phyloP scores from a whole-genome alignment of 2,888 invertebrate genomes.

The Atherix ibis region DNA sequence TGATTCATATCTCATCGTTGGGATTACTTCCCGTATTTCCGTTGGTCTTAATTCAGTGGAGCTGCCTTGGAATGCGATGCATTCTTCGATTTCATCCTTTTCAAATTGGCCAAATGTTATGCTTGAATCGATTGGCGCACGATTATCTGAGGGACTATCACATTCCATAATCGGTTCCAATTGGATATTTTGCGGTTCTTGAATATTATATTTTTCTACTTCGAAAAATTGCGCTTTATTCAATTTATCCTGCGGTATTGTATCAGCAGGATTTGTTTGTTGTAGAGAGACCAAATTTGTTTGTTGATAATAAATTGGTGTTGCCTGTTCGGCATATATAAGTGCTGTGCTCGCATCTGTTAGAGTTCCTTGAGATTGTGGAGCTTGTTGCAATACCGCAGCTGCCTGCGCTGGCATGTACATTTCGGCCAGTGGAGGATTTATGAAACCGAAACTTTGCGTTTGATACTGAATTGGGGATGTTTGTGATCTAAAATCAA shows the following conservation, averaged over 20 bases:
- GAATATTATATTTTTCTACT: conserved; percentile 9
- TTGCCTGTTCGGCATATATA: conserved; percentile 15
- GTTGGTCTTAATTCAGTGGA: conserved; percentile 15
- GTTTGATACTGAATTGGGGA: too few species aligned
- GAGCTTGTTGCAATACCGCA: too few species aligned
- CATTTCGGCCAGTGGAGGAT: too few species aligned
- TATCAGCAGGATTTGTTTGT: conserved; percentile 6
- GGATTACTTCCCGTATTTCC: conserved; percentile 11
- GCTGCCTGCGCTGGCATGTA: too few species aligned
- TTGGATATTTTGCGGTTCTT: conserved; percentile 15
- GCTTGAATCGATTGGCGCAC: conserved; percentile 14
- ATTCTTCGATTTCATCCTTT: conserved; percentile 21
- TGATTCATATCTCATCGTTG: background rate
- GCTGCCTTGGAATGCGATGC: conserved; percentile 3
- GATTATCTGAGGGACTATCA: too few species aligned
- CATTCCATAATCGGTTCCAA: too few species aligned
- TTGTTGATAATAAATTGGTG: conserved; percentile 13
- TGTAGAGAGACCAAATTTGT: conserved; percentile 9
- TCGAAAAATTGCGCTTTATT: background rate
- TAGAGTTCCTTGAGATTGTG: too few species aligned
- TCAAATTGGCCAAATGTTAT: conserved; percentile 29
- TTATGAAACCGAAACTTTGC: too few species aligned
- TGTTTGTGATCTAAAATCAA: too few species aligned
- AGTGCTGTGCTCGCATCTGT: too few species aligned
- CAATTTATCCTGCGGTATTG: conserved; percentile 14